Evolutionary conservation across 2,113 vertebrate genomes (phyloP), one percentile per base, ranked within the genome.

Genomic region (Ammodytes dubius): DNA sequence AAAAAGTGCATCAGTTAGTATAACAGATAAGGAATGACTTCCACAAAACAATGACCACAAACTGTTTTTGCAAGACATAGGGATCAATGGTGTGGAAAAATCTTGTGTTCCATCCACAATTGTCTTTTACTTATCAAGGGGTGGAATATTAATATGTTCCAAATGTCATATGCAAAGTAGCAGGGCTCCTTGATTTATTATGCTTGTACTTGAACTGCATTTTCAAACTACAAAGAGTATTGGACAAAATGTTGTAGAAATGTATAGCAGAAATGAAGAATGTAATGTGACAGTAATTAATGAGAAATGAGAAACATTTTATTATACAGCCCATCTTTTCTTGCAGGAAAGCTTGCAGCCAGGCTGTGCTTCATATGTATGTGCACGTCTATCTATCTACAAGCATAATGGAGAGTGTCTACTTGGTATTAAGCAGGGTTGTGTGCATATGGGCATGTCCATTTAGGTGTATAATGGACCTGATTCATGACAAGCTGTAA

Each of bases 401-500:
- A 58, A 54, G 43, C 63, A 53, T 64, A 77, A 68, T 1, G 13
- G 70, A 45, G 15, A 42, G 68, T 40, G 46, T 70, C 57, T 46
- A 71, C 39, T 71, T 37, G 40, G 53, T 11, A 17, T 73, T n/a
- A 13, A 61, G 43, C 42, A n/a, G 60, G 59, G 45, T 45, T 71
- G 43, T 5, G 9, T 39, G 70, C 42, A 35, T 57, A 47, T 77
- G 52, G 82, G 58, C 2, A 14, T 50, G 56, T 42, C 64, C 58
- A 46, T 2, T 69, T 57, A 7, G 75, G 66, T 66, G 69, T 76
- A 75, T 74, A 83, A 79, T 85, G 76, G 77, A 71, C 81, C 57
- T 64, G 65, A 89, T 74, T 88, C 69, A 76, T 54, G 45, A 64
- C 73, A 70, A 65, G 81, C 66, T 81, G 72, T 82, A 86, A 89